Conservation (phyloP, 2,113 vertebrate genomes). For the Zapornia atra region DNA sequence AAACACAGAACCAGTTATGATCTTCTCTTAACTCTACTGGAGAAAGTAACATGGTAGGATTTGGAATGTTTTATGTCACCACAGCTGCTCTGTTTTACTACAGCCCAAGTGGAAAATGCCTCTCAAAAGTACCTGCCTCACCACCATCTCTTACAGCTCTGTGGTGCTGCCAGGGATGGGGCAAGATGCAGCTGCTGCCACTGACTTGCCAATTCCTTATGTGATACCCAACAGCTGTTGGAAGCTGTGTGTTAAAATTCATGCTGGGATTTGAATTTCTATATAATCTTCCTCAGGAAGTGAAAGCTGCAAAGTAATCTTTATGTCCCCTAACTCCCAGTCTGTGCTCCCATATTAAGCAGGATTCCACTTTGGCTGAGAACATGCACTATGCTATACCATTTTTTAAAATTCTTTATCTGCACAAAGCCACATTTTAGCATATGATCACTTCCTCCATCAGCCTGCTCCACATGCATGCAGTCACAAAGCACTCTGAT, state of each 20-base stretch:
- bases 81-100: not conserved
- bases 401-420: not conserved
- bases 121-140: not conserved
- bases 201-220: conserved; percentile 19
- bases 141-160: not conserved
- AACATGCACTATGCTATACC: not conserved
- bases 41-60: not conserved
- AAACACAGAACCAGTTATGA: accelerated
- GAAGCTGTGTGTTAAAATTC: conserved; percentile 28
- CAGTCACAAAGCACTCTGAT: conserved; percentile 4
- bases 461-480: not conserved
- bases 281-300: not conserved
- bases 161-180: not conserved
- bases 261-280: conserved; percentile 37
- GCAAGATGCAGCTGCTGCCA: not conserved
- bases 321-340: not conserved
- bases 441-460: not conserved
- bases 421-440: not conserved
- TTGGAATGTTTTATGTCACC: not conserved
- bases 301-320: not conserved
- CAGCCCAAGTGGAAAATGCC: not conserved
- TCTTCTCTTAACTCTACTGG: not conserved
- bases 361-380: not conserved
- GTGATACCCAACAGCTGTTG: conserved; percentile 39
- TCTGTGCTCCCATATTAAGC: not conserved